These are phyloP conservation scores for Stenopsyche tienmushanensis DNA, from an alignment of 1,140 invertebrate genomes.

Conservation along the genomic window DNA sequence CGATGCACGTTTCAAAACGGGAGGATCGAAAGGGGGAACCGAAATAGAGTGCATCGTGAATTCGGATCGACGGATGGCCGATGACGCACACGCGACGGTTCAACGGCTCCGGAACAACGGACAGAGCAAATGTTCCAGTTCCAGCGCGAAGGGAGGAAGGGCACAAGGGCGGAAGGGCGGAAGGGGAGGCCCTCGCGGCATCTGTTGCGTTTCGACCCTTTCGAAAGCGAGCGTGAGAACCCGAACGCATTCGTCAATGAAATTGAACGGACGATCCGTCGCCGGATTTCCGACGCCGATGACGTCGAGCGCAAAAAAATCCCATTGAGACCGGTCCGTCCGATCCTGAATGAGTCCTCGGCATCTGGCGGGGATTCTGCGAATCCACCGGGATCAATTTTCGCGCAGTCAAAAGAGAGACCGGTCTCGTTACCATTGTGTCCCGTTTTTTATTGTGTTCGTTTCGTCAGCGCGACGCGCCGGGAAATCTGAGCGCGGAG, in stretches of 20 bases:
- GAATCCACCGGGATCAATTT: slow-evolving; percentile 3
- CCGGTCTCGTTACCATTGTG: too few species aligned
- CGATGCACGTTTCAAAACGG: background rate
- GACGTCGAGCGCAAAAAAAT: slow-evolving; percentile 1
- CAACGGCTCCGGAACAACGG: slow-evolving; percentile 22
- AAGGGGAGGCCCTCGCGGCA: background rate
- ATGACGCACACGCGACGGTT: slow-evolving; percentile 28
- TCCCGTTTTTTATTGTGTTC: too few species aligned
- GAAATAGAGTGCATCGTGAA: slow-evolving; percentile 26
- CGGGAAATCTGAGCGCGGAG: too few species aligned
- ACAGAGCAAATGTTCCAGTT: slow-evolving; percentile 29
- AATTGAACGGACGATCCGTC: background rate
- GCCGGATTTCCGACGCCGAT: slow-evolving; percentile 18
- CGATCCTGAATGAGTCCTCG: background rate
- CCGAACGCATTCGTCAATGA: background rate
- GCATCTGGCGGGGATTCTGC: slow-evolving; percentile 3
- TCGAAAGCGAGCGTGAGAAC: slow-evolving; percentile 3
- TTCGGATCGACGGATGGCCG: slow-evolving; percentile 24
- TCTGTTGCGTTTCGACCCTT: slow-evolving; percentile 17
- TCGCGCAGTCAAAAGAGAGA: too few species aligned
- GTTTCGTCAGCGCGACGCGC: too few species aligned
- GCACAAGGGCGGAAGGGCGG: too few species aligned
- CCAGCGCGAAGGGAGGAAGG: slow-evolving; percentile 1
- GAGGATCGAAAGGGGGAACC: slow-evolving; percentile 6
- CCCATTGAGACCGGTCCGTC: background rate